A percentile compares a stretch with the other conserved stretches of the same genome.
Evolutionary conservation across 2,113 vertebrate species (phyloP).

Genomic region (Meriones unguiculatus): DNA sequence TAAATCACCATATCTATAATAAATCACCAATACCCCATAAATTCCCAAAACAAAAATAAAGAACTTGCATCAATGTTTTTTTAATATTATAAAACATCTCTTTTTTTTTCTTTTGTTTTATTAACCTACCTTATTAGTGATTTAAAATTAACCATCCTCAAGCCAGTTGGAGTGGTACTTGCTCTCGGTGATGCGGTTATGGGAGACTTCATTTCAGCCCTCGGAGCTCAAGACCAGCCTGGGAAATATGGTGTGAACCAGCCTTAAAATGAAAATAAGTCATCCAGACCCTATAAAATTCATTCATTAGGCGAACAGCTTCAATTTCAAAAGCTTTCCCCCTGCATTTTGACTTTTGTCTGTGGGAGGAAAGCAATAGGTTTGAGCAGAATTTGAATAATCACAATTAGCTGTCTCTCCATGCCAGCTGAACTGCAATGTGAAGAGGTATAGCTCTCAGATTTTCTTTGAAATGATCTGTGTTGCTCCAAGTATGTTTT

Average conservation of each 20-base stretch:
- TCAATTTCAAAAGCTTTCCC: background rate
- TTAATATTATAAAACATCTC: background rate
- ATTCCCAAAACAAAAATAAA: constrained; percentile 31
- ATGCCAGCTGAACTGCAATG: background rate
- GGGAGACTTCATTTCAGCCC: background rate
- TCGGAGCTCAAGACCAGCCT: background rate
- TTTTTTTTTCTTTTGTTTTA: constrained; percentile 18
- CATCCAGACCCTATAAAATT: constrained; percentile 48
- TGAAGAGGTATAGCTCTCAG: constrained; percentile 36
- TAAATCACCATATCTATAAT: constrained; percentile 27
- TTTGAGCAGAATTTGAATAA: constrained; percentile 23
- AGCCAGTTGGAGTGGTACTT: too few relatives aligned
- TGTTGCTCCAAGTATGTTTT: constrained; percentile 70
- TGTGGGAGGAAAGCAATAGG: background rate
- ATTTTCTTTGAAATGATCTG: constrained; percentile 74
- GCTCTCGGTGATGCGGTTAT: background rate
- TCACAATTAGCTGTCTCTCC: constrained; percentile 41
- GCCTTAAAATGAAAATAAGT: background rate
- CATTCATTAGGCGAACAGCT: constrained; percentile 43
- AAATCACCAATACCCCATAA: constrained; percentile 23
- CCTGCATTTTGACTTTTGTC: background rate
- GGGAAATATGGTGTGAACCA: background rate
- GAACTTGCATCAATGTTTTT: background rate
- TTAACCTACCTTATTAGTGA: constrained; percentile 61
- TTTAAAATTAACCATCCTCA: constrained; percentile 9